Evolutionary conservation across 2,113 vertebrate species (phyloP).

Genomic region (Acanthochromis polyacanthus): DNA sequence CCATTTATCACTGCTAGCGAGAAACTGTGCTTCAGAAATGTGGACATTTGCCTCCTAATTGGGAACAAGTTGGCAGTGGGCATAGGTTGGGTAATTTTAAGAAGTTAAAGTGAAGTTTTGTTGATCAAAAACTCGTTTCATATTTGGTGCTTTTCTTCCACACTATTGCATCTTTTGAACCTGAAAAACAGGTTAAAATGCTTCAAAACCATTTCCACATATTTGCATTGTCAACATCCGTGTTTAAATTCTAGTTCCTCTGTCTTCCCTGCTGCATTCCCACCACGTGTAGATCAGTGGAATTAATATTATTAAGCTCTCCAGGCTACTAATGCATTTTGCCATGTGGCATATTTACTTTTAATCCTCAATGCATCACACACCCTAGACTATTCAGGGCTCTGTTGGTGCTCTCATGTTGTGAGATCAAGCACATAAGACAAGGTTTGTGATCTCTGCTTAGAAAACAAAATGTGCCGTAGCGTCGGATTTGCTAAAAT

Average conservation of each 20-base stretch:
- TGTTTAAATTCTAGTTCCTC: background rate
- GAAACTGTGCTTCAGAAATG: no score
- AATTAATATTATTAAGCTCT: constrained; percentile 2
- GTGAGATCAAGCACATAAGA: background rate
- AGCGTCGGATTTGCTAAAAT: background rate
- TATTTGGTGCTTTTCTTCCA: no score
- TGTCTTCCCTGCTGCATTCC: background rate
- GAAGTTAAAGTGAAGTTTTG: no score
- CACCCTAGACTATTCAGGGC: background rate
- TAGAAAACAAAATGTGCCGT: background rate
- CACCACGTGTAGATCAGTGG: background rate
- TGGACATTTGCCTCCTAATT: no score
- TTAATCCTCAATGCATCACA: constrained; percentile 18
- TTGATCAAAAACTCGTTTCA: no score
- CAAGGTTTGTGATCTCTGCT: background rate
- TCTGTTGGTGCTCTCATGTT: background rate
- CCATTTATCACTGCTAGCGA: background rate
- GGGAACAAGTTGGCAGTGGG: no score
- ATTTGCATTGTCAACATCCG: no score
- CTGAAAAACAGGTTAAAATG: no score
- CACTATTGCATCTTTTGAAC: no score
- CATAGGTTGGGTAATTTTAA: no score
- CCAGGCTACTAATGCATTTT: constrained; percentile 23
- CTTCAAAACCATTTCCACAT: no score
- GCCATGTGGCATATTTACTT: constrained; percentile 22